Conservation (phyloP, 2,113 vertebrate species). For the Dinomys branickii region DNA sequence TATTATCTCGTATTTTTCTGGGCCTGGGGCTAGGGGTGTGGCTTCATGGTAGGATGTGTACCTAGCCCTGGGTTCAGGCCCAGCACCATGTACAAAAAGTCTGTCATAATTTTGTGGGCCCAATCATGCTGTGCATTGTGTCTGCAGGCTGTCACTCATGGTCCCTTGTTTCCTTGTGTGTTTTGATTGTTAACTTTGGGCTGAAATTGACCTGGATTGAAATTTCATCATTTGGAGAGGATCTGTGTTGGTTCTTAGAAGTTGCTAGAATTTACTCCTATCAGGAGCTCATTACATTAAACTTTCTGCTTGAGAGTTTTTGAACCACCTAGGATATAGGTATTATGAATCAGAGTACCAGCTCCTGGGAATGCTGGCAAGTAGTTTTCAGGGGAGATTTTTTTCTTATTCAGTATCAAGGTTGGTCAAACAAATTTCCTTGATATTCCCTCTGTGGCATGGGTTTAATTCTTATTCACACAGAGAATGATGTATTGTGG, state of each 20-base stretch:
- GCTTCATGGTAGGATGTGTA: not conserved
- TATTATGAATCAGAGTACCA: not conserved
- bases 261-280: not conserved
- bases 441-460: not conserved
- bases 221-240: not conserved
- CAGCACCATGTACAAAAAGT: not conserved
- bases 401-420: not conserved
- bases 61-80: not conserved
- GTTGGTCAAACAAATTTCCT: not conserved
- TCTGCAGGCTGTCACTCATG: not conserved
- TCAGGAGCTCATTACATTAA: not conserved
- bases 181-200: constrained; percentile 38
- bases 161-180: not conserved
- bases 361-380: not conserved
- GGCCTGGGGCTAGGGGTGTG: not conserved
- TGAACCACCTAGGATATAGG: not conserved
- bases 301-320: constrained; percentile 30
- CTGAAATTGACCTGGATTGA: not conserved
- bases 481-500: not conserved
- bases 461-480: not conserved
- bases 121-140: not conserved
- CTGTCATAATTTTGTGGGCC: not conserved
- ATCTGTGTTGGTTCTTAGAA: constrained; percentile 20
- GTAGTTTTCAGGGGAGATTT: not conserved
- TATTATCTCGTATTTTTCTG: not conserved